Conservation (phyloP, 2,888 invertebrate genomes). For the Oligia latruncula region DNA sequence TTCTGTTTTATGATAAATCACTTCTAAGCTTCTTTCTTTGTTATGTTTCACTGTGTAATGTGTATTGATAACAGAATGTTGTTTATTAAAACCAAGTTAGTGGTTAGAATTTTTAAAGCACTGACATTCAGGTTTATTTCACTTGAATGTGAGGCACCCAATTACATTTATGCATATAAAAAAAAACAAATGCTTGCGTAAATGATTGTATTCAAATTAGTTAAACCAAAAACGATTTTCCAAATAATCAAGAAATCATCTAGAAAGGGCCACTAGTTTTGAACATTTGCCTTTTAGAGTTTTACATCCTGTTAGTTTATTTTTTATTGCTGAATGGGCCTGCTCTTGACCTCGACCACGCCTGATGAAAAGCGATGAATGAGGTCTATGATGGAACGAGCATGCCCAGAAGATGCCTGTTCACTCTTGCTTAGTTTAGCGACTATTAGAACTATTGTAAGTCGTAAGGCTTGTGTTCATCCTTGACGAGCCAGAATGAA, state of each 20-base stretch:
- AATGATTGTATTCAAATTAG: conserved; percentile 22
- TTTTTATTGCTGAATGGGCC: too few relatives aligned
- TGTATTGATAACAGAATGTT: not conserved
- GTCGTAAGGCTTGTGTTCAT: conserved; percentile 12
- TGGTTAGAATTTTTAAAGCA: conserved; percentile 8
- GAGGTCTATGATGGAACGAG: too few relatives aligned
- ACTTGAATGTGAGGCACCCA: conserved; percentile 7
- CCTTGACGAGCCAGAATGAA: conserved; percentile 25
- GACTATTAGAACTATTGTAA: not conserved
- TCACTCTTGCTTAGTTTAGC: too few relatives aligned
- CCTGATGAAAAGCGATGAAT: too few relatives aligned
- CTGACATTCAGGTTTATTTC: not conserved
- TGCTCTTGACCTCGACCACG: too few relatives aligned
- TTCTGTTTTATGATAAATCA: conserved; percentile 27
- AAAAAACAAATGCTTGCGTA: not conserved
- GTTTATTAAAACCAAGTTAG: not conserved
- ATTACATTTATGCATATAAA: not conserved
- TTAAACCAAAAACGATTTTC: not conserved
- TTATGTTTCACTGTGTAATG: not conserved
- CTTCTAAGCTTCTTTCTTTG: conserved; percentile 3
- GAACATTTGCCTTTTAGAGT: not conserved
- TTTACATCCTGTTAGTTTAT: too few relatives aligned
- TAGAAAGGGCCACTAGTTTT: not conserved
- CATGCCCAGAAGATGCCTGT: too few relatives aligned
- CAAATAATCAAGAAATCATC: not conserved